Conservation (phyloP, 2,888 invertebrate species). For the Polymixis lichenea region DNA sequence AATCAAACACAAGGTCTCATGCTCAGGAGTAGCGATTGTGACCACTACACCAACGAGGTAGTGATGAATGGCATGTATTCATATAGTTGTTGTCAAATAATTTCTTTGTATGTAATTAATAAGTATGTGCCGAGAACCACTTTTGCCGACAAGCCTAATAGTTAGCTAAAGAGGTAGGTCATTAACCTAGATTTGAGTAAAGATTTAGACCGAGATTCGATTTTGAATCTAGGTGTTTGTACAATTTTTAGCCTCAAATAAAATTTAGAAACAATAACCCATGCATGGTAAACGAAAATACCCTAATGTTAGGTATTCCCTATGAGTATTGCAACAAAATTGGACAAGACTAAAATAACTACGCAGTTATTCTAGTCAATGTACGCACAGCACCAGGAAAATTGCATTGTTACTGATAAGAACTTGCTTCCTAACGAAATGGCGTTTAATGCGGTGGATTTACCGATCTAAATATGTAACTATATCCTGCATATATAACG, state of each 20-base stretch:
- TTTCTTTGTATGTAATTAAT: background rate
- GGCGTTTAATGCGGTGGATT: background rate
- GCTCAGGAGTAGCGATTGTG: background rate
- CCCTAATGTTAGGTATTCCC: background rate
- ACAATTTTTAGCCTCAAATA: background rate
- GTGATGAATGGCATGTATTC: background rate
- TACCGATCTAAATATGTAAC: conserved; percentile 6
- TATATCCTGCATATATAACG: background rate
- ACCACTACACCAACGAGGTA: background rate
- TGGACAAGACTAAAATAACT: background rate
- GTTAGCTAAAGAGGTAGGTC: background rate
- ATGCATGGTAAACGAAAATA: background rate
- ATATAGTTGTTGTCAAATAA: background rate
- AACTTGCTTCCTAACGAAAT: conserved; percentile 7
- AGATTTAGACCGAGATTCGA: background rate
- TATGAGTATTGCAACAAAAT: background rate
- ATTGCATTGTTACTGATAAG: conserved; percentile 25
- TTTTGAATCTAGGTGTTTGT: background rate
- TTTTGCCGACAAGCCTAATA: too few species aligned
- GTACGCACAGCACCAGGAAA: conserved; percentile 15
- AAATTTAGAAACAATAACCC: background rate
- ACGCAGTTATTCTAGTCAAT: background rate
- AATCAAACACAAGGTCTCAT: background rate
- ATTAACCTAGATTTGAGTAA: conserved; percentile 7
- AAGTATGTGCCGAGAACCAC: background rate